Evolutionary conservation across 2,113 vertebrate species (phyloP), one percentile per base, ranked within the genome.

Genomic region (Dromiciops gliroides): DNA sequence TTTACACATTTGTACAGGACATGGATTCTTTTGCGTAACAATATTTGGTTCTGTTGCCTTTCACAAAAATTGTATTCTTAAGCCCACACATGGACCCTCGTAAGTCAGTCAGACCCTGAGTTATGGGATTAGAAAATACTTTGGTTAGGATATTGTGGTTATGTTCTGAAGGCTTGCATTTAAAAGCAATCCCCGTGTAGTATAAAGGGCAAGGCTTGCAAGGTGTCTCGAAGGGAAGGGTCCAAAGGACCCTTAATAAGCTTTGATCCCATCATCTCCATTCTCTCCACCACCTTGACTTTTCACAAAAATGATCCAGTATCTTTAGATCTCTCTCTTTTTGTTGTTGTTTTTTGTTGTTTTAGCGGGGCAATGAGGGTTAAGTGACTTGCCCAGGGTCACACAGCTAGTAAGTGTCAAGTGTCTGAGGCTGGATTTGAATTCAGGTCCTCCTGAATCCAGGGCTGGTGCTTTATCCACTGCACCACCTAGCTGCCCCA

Each of bases 1-100:
- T 90, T n/a, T n/a, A 95, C 94, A 93, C 88, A 94, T 31, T 95
- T 51, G 52, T 28, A 60, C 75, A 50, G 91, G 49, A 90, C 49
- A 3, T 12, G 90, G 56, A 94, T 91, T 44, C 47, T 93, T 90
- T 95, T 56, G 37, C 94, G 94, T 31, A 49, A 52, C 12, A n/a
- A 92, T 93, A 94, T 31, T 51, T 60, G 14, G 9, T 53, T 91
- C 53, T 90, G 14, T 7, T 75, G 26, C 93, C 94, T 56, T 94
- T 91, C 52, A 14, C 31, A 2, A 48, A 56, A 0, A 0, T 51
- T 53, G 51, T 94, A 16, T 48, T 93, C 37, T 83, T 47, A 51
- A 75, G 51, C 44, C 51, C 14, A 14, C 28, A 51, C 11, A 8
- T 37, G 51, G 14, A 49, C 28, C 26, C 25, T 67, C 49, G 11